Conservation (phyloP, 2,888 invertebrate species). For the Phengaris alcon region DNA sequence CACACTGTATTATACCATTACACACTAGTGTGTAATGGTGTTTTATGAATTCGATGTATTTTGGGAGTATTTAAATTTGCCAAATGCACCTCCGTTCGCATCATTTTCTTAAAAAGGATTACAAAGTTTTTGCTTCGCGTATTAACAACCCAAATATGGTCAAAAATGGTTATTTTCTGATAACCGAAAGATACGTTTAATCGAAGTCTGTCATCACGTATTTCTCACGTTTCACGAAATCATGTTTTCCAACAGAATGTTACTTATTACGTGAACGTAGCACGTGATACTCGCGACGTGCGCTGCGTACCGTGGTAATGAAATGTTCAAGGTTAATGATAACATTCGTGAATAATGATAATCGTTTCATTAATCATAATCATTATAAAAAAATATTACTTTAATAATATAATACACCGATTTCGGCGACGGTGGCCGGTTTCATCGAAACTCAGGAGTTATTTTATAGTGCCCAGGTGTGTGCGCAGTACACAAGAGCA, state of each 20-base stretch:
- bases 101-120: too few relatives aligned
- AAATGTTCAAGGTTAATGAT: constrained; percentile 17
- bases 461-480: too few relatives aligned
- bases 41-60: too few relatives aligned
- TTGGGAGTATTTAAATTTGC: too few relatives aligned
- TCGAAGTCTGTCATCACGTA: not conserved
- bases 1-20: too few relatives aligned
- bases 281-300: not conserved
- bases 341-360: not conserved
- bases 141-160: not conserved
- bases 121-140: too few relatives aligned
- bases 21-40: too few relatives aligned
- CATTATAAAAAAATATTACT: not conserved
- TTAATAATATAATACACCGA: too few relatives aligned
- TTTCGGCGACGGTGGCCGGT: too few relatives aligned
- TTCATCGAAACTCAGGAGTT: too few relatives aligned
- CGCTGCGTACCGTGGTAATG: not conserved
- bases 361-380: not conserved
- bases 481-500: too few relatives aligned
- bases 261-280: constrained; percentile 10
- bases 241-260: constrained; percentile 5
- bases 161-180: not conserved
- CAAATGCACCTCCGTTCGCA: too few relatives aligned
- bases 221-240: constrained; percentile 13
- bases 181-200: not conserved